phyloP scores from a whole-genome alignment of 2,888 invertebrate species.

The Mimumesa dahlbomi region DNA sequence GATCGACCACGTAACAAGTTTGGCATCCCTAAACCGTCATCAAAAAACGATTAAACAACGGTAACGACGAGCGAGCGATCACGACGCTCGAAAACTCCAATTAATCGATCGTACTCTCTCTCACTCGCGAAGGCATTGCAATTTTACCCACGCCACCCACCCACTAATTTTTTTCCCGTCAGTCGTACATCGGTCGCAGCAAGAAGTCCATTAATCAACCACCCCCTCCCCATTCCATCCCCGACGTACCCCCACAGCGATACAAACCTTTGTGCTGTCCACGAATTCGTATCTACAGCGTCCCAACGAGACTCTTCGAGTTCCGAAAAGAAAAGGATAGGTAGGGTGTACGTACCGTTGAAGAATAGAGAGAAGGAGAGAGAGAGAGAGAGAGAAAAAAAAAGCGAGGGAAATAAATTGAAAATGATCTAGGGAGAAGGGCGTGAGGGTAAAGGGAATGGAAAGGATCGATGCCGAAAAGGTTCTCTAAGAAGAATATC shows the following conservation, averaged over 20 bases:
- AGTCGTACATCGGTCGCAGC: constrained; percentile 62
- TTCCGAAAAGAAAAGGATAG: constrained; percentile 10
- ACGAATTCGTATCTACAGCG: constrained; percentile 16
- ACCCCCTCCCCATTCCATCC: too few relatives aligned
- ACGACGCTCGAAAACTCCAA: constrained; percentile 58
- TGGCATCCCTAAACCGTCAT: constrained; percentile 2
- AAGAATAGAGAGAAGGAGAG: not conserved
- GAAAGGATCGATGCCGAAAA: constrained; percentile 43
- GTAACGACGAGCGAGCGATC: constrained; percentile 35
- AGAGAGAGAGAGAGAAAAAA: not conserved
- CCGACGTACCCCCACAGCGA: constrained; percentile 36
- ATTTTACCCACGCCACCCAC: constrained; percentile 17
- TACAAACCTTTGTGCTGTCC: constrained; percentile 36
- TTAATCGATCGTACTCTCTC: constrained; percentile 71
- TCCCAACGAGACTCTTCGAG: constrained; percentile 9
- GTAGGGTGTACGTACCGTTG: not conserved
- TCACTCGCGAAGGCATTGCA: constrained; percentile 54
- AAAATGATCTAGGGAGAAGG: constrained; percentile 45
- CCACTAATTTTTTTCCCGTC: constrained; percentile 40
- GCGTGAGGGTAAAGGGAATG: not conserved
- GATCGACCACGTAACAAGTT: not conserved
- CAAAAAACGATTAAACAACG: constrained; percentile 55
- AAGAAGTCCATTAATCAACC: constrained; percentile 74
- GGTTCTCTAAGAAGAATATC: constrained; percentile 38
- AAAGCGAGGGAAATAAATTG: constrained; percentile 51